A percentile compares a stretch with the other conserved stretches of the same genome.
Conservation (phyloP, 2,888 invertebrate genomes). For the Hypercompe scribonia region DNA sequence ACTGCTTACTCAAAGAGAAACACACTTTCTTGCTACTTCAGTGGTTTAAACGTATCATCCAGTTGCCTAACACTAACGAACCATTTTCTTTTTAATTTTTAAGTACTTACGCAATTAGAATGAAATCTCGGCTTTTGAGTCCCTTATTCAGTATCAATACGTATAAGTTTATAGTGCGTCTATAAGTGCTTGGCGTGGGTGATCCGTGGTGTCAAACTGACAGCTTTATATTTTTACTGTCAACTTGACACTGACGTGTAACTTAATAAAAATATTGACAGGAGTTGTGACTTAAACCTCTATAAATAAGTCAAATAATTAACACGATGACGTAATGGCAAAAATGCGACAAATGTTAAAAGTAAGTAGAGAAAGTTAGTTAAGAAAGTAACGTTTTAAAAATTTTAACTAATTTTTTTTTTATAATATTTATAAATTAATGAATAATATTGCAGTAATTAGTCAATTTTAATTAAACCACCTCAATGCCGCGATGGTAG, state of each 20-base stretch:
- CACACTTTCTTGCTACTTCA: background rate
- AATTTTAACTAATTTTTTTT: too few species aligned
- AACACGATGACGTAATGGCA: background rate
- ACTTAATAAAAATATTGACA: slow-evolving; percentile 9
- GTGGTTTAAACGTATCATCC: background rate
- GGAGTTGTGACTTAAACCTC: background rate
- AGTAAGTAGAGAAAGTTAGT: background rate
- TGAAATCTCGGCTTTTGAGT: background rate
- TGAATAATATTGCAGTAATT: too few species aligned
- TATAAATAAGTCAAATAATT: background rate
- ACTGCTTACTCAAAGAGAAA: background rate
- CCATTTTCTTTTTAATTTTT: background rate
- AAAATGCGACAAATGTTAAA: background rate
- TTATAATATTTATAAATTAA: too few species aligned
- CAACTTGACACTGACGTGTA: slow-evolving; percentile 7
- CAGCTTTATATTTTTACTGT: background rate
- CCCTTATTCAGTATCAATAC: background rate
- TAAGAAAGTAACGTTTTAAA: too few species aligned
- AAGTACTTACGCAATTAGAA: background rate
- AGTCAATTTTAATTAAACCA: too few species aligned
- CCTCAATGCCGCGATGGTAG: too few species aligned
- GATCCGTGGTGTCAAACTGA: background rate
- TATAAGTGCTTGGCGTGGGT: background rate
- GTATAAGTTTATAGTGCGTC: background rate
- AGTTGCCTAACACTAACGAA: background rate